Percentiles rank a stretch among this genome's conserved stretches.
Evolutionary conservation across 2,797 vertebrate genomes (phyloP).

Genomic region (Aratinga solstitialis): DNA sequence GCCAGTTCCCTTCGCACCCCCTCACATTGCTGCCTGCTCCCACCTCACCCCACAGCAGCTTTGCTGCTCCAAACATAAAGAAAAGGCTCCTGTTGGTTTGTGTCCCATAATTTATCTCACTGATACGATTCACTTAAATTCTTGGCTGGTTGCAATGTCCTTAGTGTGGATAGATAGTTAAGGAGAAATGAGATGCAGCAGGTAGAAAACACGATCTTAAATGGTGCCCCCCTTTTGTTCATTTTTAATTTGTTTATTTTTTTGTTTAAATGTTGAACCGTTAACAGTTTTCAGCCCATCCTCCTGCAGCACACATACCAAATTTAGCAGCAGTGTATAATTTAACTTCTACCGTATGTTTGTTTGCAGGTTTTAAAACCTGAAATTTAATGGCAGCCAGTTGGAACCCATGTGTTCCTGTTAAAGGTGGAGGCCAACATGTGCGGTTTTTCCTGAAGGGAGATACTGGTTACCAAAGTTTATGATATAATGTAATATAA

Average conservation of each 20-base stretch:
- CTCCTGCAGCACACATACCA: neutral
- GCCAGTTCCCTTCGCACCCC: slow-evolving; percentile 70
- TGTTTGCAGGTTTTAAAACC: slow-evolving; percentile 50
- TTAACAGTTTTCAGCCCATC: neutral
- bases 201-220: neutral
- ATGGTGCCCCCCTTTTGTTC: neutral
- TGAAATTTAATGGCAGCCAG: slow-evolving; percentile 6
- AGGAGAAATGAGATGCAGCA: neutral
- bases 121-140: slow-evolving; percentile 76
- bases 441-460: neutral
- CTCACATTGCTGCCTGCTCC: slow-evolving; percentile 5
- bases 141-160: neutral
- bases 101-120: slow-evolving; percentile 81
- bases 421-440: neutral
- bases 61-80: slow-evolving; percentile 84
- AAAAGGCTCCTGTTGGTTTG: slow-evolving; percentile 77
- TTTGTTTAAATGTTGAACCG: neutral
- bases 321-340: neutral
- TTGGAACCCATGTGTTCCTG: neutral
- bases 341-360: neutral
- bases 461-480: slow-evolving; percentile 4
- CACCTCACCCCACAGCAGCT: slow-evolving; percentile 75
- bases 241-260: neutral
- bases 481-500: neutral
- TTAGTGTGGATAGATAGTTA: neutral